A percentile compares a stretch with the other conserved stretches of the same genome.
These are phyloP conservation scores for Tarsius wallacei DNA, from an alignment of 2,797 vertebrate species.

Conservation along the genomic window DNA sequence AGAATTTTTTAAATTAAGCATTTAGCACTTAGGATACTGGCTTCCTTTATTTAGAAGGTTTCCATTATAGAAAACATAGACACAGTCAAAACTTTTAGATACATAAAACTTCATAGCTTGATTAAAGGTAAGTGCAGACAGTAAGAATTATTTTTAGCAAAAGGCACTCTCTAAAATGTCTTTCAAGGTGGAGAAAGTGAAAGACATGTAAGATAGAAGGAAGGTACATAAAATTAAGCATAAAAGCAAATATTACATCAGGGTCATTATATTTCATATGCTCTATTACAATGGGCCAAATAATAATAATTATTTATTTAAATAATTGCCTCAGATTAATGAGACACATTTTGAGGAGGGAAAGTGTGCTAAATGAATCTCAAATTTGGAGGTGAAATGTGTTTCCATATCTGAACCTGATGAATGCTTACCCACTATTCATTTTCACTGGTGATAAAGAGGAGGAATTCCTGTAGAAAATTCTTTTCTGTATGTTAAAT, in stretches of 20 bases:
- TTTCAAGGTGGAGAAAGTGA: not conserved
- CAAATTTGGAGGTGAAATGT: not conserved
- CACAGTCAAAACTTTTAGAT: not conserved
- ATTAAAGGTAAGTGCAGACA: conserved; percentile 20
- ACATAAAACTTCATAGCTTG: not conserved
- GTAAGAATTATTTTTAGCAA: not conserved
- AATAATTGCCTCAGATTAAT: not conserved
- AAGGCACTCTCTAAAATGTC: not conserved
- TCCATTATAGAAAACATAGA: conserved; percentile 30
- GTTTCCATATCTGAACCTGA: not conserved
- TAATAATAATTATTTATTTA: conserved; percentile 14
- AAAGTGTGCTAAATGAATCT: not conserved
- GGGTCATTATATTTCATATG: not conserved
- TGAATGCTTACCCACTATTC: not conserved
- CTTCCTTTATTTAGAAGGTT: not conserved
- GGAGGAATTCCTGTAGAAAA: not conserved
- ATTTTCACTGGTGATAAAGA: not conserved
- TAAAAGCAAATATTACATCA: not conserved
- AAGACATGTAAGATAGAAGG: not conserved
- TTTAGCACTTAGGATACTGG: not conserved
- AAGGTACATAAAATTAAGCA: not conserved
- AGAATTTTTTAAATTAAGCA: not conserved
- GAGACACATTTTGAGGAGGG: not conserved
- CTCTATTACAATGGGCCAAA: not conserved
- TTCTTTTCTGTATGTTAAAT: not conserved